Percentiles rank a stretch among this genome's conserved stretches.
Conservation (phyloP, 2,888 invertebrate species). For the Nymphalis polychloros region DNA sequence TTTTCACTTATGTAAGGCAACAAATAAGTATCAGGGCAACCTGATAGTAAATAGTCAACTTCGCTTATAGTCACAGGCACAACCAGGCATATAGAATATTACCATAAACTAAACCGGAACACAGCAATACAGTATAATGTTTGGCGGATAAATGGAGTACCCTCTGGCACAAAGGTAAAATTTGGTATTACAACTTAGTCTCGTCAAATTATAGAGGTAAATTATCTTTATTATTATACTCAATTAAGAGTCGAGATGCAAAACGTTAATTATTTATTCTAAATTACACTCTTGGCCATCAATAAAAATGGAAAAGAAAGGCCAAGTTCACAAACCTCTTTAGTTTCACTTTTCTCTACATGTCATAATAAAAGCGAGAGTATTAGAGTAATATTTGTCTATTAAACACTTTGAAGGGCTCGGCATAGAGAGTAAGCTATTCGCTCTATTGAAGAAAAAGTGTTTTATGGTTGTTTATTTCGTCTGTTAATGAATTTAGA, state of each 20-base stretch:
- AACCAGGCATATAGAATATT: too few species aligned
- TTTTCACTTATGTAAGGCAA: too few species aligned
- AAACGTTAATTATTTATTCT: constrained; percentile 6
- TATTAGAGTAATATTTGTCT: constrained; percentile 44
- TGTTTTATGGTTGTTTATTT: constrained; percentile 29
- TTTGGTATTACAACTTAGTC: background rate
- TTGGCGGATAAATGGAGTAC: too few species aligned
- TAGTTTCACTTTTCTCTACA: constrained; percentile 45
- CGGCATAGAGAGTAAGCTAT: constrained; percentile 36
- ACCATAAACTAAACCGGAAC: too few species aligned
- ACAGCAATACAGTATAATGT: too few species aligned
- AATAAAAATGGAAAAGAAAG: constrained; percentile 35
- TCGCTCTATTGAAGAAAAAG: constrained; percentile 37
- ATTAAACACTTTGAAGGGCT: constrained; percentile 38
- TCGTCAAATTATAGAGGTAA: background rate
- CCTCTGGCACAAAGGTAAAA: too few species aligned
- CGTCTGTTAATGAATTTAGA: constrained; percentile 19
- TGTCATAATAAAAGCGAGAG: constrained; percentile 48
- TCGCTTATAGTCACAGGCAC: too few species aligned
- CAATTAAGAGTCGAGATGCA: background rate
- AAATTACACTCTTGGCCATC: constrained; percentile 26
- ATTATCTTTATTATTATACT: background rate
- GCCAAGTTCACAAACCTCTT: constrained; percentile 41
- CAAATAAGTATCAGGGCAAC: too few species aligned
- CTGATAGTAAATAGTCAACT: too few species aligned